A percentile compares a stretch with the other conserved stretches of the same genome.
These are phyloP conservation scores for Capromys pilorides DNA, from an alignment of 2,797 vertebrate genomes.

Conservation along the genomic window DNA sequence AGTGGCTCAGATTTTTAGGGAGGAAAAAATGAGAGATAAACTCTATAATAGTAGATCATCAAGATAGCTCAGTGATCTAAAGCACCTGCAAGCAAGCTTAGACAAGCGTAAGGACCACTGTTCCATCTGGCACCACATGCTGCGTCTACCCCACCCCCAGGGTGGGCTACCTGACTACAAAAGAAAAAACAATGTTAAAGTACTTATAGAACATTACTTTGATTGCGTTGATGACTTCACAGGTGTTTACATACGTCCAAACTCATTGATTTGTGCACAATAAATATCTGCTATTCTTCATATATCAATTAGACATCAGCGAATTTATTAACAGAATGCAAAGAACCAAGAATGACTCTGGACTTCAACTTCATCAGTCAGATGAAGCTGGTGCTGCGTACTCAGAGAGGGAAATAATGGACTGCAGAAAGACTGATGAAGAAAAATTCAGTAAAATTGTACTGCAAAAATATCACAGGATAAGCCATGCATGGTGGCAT, in stretches of 20 bases:
- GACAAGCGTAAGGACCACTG: too few species aligned
- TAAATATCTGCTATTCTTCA: background rate
- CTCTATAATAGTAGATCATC: background rate
- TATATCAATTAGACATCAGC: background rate
- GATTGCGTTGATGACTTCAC: background rate
- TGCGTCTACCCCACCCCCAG: too few species aligned
- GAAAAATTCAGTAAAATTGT: constrained; percentile 5
- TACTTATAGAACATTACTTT: background rate
- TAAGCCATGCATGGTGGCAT: background rate
- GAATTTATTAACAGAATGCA: background rate
- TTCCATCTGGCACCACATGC: too few species aligned
- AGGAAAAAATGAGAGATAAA: background rate
- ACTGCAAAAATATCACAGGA: background rate
- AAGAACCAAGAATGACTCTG: background rate
- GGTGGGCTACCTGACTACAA: too few species aligned
- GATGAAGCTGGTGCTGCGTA: background rate
- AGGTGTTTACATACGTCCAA: background rate
- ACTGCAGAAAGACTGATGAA: background rate
- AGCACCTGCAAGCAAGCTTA: too few species aligned
- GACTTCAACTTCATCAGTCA: background rate
- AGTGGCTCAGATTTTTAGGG: background rate
- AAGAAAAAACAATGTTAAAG: background rate
- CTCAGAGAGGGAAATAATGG: background rate
- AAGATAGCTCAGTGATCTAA: too few species aligned
- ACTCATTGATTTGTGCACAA: background rate